Evolutionary conservation across 2,888 invertebrate genomes (phyloP).

Genomic region (Carpatolechia fugitivella): DNA sequence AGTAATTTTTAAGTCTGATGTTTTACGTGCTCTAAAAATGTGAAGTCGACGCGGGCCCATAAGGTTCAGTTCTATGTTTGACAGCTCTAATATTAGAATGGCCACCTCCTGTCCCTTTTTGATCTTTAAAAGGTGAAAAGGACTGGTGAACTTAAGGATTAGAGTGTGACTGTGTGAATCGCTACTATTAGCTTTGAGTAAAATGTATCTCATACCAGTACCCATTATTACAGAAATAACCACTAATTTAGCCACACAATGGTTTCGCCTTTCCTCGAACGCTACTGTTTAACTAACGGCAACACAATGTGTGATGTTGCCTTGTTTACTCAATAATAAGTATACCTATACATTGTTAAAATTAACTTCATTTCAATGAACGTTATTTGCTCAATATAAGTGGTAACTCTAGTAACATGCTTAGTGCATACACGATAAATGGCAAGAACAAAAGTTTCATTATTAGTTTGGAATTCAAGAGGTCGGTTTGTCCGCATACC

Average conservation of each 20-base stretch:
- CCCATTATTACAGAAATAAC: too few relatives aligned
- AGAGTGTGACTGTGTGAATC: too few relatives aligned
- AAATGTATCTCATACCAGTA: too few relatives aligned
- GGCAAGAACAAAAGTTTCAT: constrained; percentile 14
- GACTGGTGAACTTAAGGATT: too few relatives aligned
- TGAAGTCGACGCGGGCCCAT: too few relatives aligned
- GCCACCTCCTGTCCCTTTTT: too few relatives aligned
- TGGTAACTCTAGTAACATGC: constrained; percentile 30
- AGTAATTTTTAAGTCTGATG: too few relatives aligned
- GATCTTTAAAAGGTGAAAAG: too few relatives aligned
- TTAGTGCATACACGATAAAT: constrained; percentile 45
- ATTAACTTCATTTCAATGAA: constrained; percentile 49
- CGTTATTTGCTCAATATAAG: constrained; percentile 45
- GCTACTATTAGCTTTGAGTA: too few relatives aligned
- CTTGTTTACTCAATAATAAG: constrained; percentile 61
- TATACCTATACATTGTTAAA: constrained; percentile 56
- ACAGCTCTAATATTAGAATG: too few relatives aligned
- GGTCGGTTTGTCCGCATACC: not conserved
- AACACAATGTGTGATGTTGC: constrained; percentile 48
- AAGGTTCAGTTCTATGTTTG: too few relatives aligned
- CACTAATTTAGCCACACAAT: constrained; percentile 40
- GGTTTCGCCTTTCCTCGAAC: constrained; percentile 45
- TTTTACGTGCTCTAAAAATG: too few relatives aligned
- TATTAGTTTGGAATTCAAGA: not conserved
- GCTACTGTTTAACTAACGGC: constrained; percentile 50